phyloP scores from a whole-genome alignment of 2,113 vertebrate genomes.

The Theristicus caerulescens region DNA sequence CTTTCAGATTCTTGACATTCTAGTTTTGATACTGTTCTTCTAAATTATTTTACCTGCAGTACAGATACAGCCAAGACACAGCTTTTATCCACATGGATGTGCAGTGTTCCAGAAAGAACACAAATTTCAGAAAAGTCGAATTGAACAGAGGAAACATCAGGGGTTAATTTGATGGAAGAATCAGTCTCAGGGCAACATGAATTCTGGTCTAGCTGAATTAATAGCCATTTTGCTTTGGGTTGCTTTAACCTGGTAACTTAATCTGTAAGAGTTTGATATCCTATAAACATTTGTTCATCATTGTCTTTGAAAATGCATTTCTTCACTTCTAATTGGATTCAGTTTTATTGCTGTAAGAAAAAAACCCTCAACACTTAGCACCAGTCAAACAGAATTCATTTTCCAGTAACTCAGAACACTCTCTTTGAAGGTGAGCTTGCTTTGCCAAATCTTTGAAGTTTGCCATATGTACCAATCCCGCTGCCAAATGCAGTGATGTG shows the following conservation, averaged over 20 bases:
- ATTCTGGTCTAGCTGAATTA: not conserved
- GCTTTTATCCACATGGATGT: not conserved
- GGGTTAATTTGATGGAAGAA: not conserved
- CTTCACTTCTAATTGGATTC: conserved; percentile 21
- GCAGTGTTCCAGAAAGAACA: not conserved
- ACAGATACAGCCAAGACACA: not conserved
- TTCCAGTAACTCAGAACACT: conserved; percentile 29
- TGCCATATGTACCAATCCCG: conserved; percentile 1
- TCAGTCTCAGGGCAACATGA: not conserved
- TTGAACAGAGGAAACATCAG: not conserved
- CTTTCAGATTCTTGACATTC: not conserved
- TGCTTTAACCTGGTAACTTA: not conserved
- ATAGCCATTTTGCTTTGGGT: not conserved
- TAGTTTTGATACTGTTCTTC: not conserved
- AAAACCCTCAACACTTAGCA: conserved; percentile 5
- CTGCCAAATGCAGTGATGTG: conserved; percentile 52
- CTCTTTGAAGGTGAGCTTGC: conserved; percentile 52
- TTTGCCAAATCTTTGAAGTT: conserved; percentile 59
- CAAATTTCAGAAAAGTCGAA: not conserved
- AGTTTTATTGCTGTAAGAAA: conserved; percentile 22
- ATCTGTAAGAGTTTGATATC: not conserved
- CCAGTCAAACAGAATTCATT: conserved; percentile 38
- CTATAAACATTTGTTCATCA: not conserved
- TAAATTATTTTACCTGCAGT: not conserved
- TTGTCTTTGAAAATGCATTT: conserved; percentile 37